Evolutionary conservation across 1,140 invertebrate genomes (phyloP).

Genomic region (Trypoxylus dichotomus): DNA sequence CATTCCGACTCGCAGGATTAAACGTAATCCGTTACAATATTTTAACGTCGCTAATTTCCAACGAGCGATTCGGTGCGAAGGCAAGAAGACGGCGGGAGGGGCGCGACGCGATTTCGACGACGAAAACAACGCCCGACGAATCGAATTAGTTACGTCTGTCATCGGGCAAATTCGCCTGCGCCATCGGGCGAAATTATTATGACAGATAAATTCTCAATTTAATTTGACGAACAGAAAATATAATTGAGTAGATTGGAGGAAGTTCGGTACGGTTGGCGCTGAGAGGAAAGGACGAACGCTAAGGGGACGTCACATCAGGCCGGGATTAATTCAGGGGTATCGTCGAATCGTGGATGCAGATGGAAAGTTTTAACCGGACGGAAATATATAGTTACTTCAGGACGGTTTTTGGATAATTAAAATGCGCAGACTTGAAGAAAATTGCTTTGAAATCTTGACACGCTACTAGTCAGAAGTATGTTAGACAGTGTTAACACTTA

Average conservation of each 20-base stretch:
- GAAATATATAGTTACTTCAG: too few relatives aligned
- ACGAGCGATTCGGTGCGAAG: background rate
- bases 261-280: background rate
- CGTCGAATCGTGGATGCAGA: too few relatives aligned
- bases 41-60: background rate
- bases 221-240: slow-evolving; percentile 36
- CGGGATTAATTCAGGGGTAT: too few relatives aligned
- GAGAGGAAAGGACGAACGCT: too few relatives aligned
- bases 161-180: background rate
- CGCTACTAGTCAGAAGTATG: too few relatives aligned
- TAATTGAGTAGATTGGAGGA: slow-evolving; percentile 37
- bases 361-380: too few relatives aligned
- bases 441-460: too few relatives aligned
- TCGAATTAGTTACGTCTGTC: slow-evolving; percentile 18
- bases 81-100: background rate
- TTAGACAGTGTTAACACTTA: too few relatives aligned
- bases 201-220: slow-evolving; percentile 29
- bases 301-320: too few relatives aligned
- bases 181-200: slow-evolving; percentile 13
- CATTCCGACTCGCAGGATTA: background rate
- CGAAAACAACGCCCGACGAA: background rate
- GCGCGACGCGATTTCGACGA: background rate
- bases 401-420: too few relatives aligned
- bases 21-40: slow-evolving; percentile 7
- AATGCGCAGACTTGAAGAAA: too few relatives aligned